These are phyloP conservation scores for Parnassius mnemosyne DNA, from an alignment of 2,888 invertebrate species.

Conservation along the genomic window DNA sequence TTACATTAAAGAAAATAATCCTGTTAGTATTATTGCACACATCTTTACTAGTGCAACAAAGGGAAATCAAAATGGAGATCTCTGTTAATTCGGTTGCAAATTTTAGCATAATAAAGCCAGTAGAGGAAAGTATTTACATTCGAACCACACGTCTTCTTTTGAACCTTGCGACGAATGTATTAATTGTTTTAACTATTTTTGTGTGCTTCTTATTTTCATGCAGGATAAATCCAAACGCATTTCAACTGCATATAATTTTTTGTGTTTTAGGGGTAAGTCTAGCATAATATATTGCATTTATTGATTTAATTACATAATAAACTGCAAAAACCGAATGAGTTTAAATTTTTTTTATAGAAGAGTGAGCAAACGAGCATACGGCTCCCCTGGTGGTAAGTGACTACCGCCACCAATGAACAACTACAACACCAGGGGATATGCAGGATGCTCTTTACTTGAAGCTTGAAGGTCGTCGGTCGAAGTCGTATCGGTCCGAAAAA, in stretches of 20 bases:
- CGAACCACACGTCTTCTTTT: slow-evolving; percentile 3
- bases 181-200: slow-evolving; percentile 16
- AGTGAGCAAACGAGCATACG: too few relatives aligned
- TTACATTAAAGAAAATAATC: not conserved
- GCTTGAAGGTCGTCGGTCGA: too few relatives aligned
- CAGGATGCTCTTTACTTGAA: too few relatives aligned
- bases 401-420: too few relatives aligned
- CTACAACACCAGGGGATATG: too few relatives aligned
- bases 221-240: slow-evolving; percentile 1
- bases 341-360: too few relatives aligned
- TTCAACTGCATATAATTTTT: slow-evolving; percentile 19
- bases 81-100: not conserved
- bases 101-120: not conserved
- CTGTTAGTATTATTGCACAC: not conserved
- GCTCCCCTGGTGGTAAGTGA: too few relatives aligned
- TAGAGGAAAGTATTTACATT: slow-evolving; percentile 6
- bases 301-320: not conserved
- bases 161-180: slow-evolving; percentile 15
- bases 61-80: slow-evolving; percentile 3
- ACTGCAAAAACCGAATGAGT: too few relatives aligned
- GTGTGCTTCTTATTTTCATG: slow-evolving; percentile 10
- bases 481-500: too few relatives aligned
- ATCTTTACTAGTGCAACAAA: not conserved
- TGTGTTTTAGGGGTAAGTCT: slow-evolving; percentile 22
- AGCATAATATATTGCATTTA: not conserved